Evolutionary conservation across 2,797 vertebrate species (phyloP).

Genomic region (Phoeniculus purpureus): DNA sequence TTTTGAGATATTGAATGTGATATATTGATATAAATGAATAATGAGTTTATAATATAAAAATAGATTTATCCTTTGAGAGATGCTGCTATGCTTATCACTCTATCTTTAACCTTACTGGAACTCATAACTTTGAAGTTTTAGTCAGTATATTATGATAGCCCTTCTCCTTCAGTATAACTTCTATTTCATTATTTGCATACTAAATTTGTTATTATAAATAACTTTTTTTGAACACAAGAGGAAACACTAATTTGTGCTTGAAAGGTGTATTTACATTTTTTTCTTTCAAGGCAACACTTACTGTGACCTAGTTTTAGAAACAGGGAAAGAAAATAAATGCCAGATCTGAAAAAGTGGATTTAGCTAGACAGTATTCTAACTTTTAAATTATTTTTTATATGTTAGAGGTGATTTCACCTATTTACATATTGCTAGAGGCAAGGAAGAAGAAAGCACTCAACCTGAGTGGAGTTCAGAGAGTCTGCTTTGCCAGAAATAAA

Average conservation of each 20-base stretch:
- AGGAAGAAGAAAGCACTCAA: slow-evolving; percentile 27
- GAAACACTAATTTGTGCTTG: slow-evolving; percentile 38
- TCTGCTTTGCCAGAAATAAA: slow-evolving; percentile 59
- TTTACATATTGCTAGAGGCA: slow-evolving; percentile 61
- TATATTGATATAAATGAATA: no score
- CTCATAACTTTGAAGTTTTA: neutral
- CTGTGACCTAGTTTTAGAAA: slow-evolving; percentile 51
- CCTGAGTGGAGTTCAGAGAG: slow-evolving; percentile 43
- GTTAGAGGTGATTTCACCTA: slow-evolving; percentile 57
- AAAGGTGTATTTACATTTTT: slow-evolving; percentile 25
- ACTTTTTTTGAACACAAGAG: neutral
- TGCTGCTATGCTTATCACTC: neutral
- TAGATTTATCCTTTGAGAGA: neutral
- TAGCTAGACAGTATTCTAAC: slow-evolving; percentile 35
- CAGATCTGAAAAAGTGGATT: slow-evolving; percentile 50
- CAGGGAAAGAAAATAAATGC: slow-evolving; percentile 20
- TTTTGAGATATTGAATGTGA: no score
- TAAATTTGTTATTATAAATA: slow-evolving; percentile 8
- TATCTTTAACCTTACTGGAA: neutral
- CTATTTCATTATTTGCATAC: neutral
- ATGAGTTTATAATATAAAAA: no score
- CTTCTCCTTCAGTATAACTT: neutral
- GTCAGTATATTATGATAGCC: neutral
- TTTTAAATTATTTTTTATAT: slow-evolving; percentile 61
- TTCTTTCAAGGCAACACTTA: slow-evolving; percentile 20